Percentiles rank a stretch among this genome's conserved stretches.
These are phyloP conservation scores for Podabrus alpinus DNA, from an alignment of 2,888 invertebrate genomes.

Conservation along the genomic window DNA sequence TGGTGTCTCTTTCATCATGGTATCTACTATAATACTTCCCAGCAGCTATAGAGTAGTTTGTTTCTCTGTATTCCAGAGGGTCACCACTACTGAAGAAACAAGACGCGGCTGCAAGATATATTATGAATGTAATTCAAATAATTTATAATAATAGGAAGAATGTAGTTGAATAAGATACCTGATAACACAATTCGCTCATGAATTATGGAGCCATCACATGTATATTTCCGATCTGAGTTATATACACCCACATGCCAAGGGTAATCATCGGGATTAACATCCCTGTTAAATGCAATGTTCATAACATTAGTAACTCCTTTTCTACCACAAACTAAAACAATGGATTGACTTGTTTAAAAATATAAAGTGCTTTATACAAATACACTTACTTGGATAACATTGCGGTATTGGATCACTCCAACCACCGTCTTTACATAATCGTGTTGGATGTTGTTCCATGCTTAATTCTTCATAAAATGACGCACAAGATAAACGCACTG, in stretches of 20 bases:
- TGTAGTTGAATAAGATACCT: constrained; percentile 37
- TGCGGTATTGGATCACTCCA: constrained; percentile 13
- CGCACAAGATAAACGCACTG: constrained; percentile 38
- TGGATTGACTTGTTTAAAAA: background rate
- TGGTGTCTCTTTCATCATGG: background rate
- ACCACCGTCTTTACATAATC: constrained; percentile 13
- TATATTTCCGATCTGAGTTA: constrained; percentile 23
- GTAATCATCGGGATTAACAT: background rate
- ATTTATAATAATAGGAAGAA: no score
- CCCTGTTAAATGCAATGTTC: constrained; percentile 1
- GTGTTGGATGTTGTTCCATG: background rate
- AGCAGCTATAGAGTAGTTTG: constrained; percentile 37
- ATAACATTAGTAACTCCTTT: constrained; percentile 36
- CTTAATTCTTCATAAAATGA: constrained; percentile 38
- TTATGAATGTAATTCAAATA: background rate
- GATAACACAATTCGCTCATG: constrained; percentile 41
- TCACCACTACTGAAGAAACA: constrained; percentile 41
- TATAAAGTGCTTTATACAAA: background rate
- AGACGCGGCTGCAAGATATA: constrained; percentile 45
- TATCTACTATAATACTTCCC: constrained; percentile 45
- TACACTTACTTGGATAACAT: constrained; percentile 18
- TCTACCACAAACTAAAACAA: constrained; percentile 40
- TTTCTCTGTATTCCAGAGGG: constrained; percentile 9
- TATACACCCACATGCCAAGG: constrained; percentile 49
- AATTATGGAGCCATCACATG: constrained; percentile 47